Evolutionary conservation across 2,113 vertebrate species (phyloP), one percentile per base, ranked within the genome.

Genomic region (Pleuronectes platessa): DNA sequence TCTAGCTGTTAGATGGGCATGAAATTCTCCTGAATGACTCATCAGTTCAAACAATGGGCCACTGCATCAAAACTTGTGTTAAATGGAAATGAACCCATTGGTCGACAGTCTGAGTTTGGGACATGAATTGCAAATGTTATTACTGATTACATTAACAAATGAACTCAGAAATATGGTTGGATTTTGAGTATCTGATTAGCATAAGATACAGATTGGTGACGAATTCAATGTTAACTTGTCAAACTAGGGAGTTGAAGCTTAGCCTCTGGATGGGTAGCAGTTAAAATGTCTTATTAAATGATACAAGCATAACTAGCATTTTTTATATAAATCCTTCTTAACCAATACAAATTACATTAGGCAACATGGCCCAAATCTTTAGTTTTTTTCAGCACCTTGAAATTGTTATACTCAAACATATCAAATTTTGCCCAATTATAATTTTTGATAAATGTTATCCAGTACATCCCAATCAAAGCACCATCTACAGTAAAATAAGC

Each of bases 1-100:
- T 55, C 4, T 42, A 60, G 23, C 17, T 27, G 9, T 65, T 53
- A 24, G 20, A 79, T 47, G 15, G 9, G 8, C 14, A 60, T 23
- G n/a, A 70, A 31, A 65, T 31, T 59, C 4, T 61, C 15, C 55
- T 55, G 10, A 60, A 18, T 55, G 20, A 76, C 35, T 49, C 61
- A 67, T 61, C 26, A 18, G 13, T 59, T n/a, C 61, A 53, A 54
- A 61, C 24, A 66, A 27, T 31, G 40, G 23, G 17, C 15, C 17
- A 26, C 56, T 21, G 5, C 23, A 27, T 53, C 13, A 18, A 2
- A 31, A 54, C 9, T n/a, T 10, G 3, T 51, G 42, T 4, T 12
- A 21, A 1, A 55, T 11, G 54, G 9, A 47, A 53, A 67, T 51
- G 2, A 53, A 49, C 37, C 23, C 5, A 3, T 6, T 21, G 3